Conservation (phyloP, 2,113 vertebrate species). For the Redunca redunca region DNA sequence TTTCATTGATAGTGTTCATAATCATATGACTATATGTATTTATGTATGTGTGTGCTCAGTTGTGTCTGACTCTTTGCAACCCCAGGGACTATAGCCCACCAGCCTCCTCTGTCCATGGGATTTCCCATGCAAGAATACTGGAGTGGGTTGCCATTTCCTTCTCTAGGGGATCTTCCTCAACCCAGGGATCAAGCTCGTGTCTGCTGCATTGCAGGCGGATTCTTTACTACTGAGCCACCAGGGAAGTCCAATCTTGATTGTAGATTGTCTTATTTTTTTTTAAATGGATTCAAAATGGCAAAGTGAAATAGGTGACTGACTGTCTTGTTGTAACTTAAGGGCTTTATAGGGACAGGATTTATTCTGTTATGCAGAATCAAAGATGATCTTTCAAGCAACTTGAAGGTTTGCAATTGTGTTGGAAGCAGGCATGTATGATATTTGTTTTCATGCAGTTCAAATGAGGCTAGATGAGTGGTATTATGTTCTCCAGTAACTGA, state of each 20-base stretch:
- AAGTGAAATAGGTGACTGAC: not conserved
- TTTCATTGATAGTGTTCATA: not conserved
- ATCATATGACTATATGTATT: not conserved
- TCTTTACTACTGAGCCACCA: not conserved
- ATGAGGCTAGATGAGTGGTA: not conserved
- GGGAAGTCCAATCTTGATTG: not conserved
- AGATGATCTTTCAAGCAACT: not conserved
- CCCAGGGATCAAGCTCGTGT: not conserved
- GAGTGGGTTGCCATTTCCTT: not conserved
- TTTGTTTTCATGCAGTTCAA: not conserved
- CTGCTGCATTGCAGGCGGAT: not conserved
- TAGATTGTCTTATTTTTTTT: not conserved
- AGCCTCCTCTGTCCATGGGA: not conserved
- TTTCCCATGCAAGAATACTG: not conserved
- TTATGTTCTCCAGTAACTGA: not conserved
- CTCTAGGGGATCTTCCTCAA: not conserved
- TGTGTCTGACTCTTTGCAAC: not conserved
- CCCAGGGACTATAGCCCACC: not conserved
- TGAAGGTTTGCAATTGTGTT: not conserved
- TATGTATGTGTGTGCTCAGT: not conserved
- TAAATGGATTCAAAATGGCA: not conserved
- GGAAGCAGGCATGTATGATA: fast-evolving
- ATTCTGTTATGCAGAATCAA: not conserved
- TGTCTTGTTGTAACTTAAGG: not conserved
- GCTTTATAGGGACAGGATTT: not conserved